Evolutionary conservation across 23 tunicate genomes (phyloP), one percentile per base, ranked within the genome.

Genomic region (Diplosoma virens): DNA sequence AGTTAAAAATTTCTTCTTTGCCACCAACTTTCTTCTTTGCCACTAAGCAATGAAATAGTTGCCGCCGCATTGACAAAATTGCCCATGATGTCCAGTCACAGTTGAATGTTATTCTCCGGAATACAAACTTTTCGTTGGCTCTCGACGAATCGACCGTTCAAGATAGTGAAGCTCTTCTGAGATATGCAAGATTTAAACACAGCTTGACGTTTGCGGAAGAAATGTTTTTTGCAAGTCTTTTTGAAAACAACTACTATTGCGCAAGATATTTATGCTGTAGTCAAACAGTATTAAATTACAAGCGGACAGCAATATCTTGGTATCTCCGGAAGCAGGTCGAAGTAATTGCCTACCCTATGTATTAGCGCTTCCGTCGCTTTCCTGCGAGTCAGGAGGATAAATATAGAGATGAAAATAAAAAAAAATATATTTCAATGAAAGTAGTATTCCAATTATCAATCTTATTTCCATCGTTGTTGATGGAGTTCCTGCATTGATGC

Each of bases 91-190:
- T 58, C 26, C 21, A 58, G 65, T 58, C 65, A 22, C 65, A n/a
- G 26, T 58, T 58, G 26, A 58, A 58, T 58, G 21, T 11, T n/a
- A 58, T 58, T 58, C 20, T 58, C 26, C 65, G 65, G 25, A 58
- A 58, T 58, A 58, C 65, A 58, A 58, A n/a, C 24, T 58, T 58
- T 58, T 58, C 21, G 65, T 58, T 58, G 65, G 65, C 65, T 58
- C 65, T 58, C 65, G 65, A 58, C 26, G 21, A 58, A 58, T 58
- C 65, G 65, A 58, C 65, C 65, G 65, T 58, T 58, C 21, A 22
- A 58, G 20, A n/a, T 58, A 9, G 65, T n/a, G 65, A 58, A 58
- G 65, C 65, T 23, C 65, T 58, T 58, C 21, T 58, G 65, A 22
- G 21, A n/a, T 11, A 58, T 58, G 65, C 65, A 17, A 58, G 20